Base-by-base conservation (phyloP, 2,113 vertebrate genomes). In the Ochotona princeps region DNA sequence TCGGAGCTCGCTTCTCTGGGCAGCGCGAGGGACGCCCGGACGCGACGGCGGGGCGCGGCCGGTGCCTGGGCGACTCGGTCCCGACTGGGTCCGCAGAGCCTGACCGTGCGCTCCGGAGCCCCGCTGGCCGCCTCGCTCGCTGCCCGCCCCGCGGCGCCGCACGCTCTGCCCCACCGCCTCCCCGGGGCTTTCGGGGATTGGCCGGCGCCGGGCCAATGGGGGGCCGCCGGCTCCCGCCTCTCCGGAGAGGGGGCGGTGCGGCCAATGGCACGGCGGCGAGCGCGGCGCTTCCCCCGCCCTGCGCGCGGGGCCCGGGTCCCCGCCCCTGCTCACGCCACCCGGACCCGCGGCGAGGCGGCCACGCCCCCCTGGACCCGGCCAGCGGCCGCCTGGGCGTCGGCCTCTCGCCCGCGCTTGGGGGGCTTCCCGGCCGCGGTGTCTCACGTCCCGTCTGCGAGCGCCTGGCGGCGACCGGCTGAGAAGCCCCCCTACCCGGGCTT, bases 121-220 rank as follows among this genome's bases (percentile, higher is more conserved):
- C 70, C 35, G 65, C 66, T 32, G n/a, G 80, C 74, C 21, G 35
- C 30, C 54, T 47, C 7, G 26, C 70, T 26, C 11, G 57, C 93
- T 5, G 44, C 87, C 82, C 28, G 67, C 87, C 18, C 83, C 79
- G 51, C 87, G 7, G 54, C 66, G 93, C 88, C 30, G 69, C 85
- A 54, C 86, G 7, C 28, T 54, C 87, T 35, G 90, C 72, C 96
- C 91, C 72, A 18, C 94, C 95, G 5, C 81, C 84, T 78, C 54
- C 57, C 81, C 74, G 32, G 74, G 49, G 49, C 74, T 83, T 61
- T 25, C 88, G 3, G 91, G 81, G 95, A 96, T 96, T 96, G 97
- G 97, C 95, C 84, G n/a, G 14, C 66, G 93, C 81, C 89, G 44
- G 78, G 82, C 97, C 96, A 96, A 96, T 96, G 69, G 83, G 28